phyloP scores from a whole-genome alignment of 1,140 invertebrate genomes.

The Babylonia areolata region DNA sequence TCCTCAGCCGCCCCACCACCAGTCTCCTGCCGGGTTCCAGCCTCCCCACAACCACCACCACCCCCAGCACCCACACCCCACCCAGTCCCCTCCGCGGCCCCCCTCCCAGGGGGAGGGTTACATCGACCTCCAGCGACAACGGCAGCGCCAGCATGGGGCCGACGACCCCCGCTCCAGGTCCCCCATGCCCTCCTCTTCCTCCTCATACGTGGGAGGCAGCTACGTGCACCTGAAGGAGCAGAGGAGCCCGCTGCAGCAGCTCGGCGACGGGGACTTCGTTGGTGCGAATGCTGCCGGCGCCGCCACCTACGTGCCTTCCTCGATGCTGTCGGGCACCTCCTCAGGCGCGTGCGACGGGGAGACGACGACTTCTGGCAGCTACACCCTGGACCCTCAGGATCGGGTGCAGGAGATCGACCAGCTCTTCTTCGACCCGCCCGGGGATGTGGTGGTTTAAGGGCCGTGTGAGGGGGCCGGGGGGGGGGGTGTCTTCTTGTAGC shows the following conservation, averaged over 20 bases:
- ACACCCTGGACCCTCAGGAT: conserved; percentile 64
- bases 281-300: conserved; percentile 19
- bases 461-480: too few relatives aligned
- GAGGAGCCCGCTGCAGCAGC: background rate
- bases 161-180: background rate
- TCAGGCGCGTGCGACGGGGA: conserved; percentile 44
- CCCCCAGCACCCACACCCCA: background rate
- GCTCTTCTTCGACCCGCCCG: conserved; percentile 53
- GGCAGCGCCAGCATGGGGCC: background rate
- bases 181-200: background rate
- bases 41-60: background rate
- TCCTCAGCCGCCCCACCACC: background rate
- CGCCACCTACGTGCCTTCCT: conserved; percentile 27
- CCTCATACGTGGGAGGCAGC: background rate
- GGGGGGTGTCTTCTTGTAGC: too few relatives aligned
- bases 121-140: conserved; percentile 18
- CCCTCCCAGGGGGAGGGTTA: background rate
- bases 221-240: background rate
- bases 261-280: conserved; percentile 28
- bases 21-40: background rate
- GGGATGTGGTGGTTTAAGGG: conserved; percentile 45
- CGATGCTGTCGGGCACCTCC: conserved; percentile 24
- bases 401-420: conserved; percentile 62
- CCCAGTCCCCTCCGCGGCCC: background rate
- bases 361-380: conserved; percentile 68